Base-by-base conservation (phyloP, 2,888 invertebrate genomes). In the Xestia rhomboidea region DNA sequence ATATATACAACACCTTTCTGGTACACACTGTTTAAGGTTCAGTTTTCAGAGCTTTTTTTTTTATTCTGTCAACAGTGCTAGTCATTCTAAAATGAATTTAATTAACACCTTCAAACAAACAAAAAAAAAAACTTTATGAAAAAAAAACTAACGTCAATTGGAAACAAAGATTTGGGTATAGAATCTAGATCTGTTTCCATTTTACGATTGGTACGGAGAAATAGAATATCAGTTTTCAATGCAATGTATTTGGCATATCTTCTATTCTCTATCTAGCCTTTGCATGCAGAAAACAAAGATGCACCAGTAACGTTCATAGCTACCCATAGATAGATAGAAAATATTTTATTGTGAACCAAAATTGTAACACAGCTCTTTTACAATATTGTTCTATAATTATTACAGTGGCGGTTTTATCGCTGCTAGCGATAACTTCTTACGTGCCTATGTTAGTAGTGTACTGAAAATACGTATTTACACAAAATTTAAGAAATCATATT, bases 221-320 rank as follows among this genome's bases (percentile, higher is more conserved):
- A 44, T 30, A 44, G 57, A 41, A 70, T 70, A 21, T 70, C 15
- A 57, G 41, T 57, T 69, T 69, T 27, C 21, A 13, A 69, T 27
- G 38, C 66, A 66, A 27, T 49, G 64, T 38, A 21, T 41, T 18
- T 51, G 66, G n/a, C 38, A 64, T 51, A 15, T 72, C 38, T 41
- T 41, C 64, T 72, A 49, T 64, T n/a, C 5, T 64, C 38, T 49
- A 2, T 64, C 27, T 49, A 49, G 49, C 5, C 24, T 64, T 34
- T 27, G 49, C 49, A 51, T 41, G 27, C 21, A 49, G 49, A n/a
- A 72, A 46, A 38, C 21, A 5, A 34, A 21, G 13, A 46, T 34
- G n/a, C 63, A 38, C 13, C 21, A 15, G 24, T 44, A 24, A 30
- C 18, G 21, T 66, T 54, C n/a, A n/a, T n/a, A 4, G 51, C 10